Conservation (phyloP, 2,113 vertebrate species). For the Rhinoderma darwinii region DNA sequence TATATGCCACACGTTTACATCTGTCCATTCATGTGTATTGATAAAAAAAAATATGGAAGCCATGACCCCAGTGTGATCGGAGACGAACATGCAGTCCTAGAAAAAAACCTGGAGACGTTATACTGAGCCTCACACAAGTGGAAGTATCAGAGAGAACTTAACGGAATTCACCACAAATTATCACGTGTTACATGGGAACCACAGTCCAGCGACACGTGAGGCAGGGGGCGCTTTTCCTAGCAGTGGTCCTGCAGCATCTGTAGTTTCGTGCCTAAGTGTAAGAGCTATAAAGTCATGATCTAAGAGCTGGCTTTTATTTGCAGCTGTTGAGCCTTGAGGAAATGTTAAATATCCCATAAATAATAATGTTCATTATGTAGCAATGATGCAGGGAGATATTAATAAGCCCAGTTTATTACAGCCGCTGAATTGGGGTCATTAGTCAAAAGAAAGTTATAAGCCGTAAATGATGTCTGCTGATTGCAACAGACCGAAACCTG, state of each 20-base stretch:
- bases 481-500: neutral
- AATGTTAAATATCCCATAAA: neutral
- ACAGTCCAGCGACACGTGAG: no score
- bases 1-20: no score
- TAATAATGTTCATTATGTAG: neutral
- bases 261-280: no score
- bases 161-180: neutral
- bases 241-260: neutral
- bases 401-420: neutral
- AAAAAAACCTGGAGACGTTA: no score
- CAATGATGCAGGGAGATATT: neutral
- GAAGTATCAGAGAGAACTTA: neutral
- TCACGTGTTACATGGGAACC: neutral
- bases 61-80: no score
- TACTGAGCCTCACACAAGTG: no score
- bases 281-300: neutral
- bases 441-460: neutral
- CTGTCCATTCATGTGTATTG: no score
- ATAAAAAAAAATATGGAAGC: no score
- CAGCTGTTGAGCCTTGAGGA: neutral
- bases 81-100: no score
- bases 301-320: neutral
- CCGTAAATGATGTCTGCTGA: neutral
- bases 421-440: neutral
- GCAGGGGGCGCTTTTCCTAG: no score